Conservation (phyloP, 2,888 invertebrate genomes). For the Pristionchus fissidentatus region DNA sequence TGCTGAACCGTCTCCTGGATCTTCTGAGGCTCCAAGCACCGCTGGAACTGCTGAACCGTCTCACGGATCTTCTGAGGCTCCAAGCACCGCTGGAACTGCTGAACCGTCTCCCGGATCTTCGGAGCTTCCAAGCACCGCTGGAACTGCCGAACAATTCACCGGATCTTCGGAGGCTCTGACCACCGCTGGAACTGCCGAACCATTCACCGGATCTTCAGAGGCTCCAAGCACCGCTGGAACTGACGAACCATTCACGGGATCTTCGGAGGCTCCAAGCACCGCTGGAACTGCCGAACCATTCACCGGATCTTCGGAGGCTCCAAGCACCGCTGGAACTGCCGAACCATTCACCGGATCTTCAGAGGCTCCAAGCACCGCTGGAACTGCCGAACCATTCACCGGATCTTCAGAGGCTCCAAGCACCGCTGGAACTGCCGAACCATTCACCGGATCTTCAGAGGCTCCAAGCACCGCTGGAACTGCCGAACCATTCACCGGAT, state of each 20-base stretch:
- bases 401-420: too few relatives aligned
- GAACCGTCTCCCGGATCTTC: too few relatives aligned
- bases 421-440: too few relatives aligned
- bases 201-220: too few relatives aligned
- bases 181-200: too few relatives aligned
- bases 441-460: neutral
- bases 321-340: too few relatives aligned
- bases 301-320: neutral
- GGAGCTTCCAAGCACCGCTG: too few relatives aligned
- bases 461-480: neutral
- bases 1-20: neutral
- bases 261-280: neutral
- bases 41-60: too few relatives aligned
- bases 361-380: neutral
- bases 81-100: neutral
- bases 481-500: neutral
- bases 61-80: too few relatives aligned
- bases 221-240: neutral
- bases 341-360: slow-evolving; percentile 5
- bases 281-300: neutral
- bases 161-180: too few relatives aligned
- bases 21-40: neutral
- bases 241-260: neutral
- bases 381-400: neutral
- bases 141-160: too few relatives aligned